Conservation (phyloP, 2,888 invertebrate species). For the Hemaris fuciformis region DNA sequence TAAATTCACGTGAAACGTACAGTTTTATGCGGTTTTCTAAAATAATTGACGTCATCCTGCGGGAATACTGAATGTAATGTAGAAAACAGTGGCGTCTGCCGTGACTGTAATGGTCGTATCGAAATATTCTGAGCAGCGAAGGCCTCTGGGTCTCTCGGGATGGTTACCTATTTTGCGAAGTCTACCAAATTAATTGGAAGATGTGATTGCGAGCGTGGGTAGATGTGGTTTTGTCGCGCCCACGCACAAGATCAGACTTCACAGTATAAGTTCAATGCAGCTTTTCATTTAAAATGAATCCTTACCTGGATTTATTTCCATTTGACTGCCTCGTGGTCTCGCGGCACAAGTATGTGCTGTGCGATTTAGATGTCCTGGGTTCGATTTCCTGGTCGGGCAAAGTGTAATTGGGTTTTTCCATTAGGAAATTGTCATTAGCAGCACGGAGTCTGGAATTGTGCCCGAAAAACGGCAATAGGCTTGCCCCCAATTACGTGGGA, state of each 20-base stretch:
- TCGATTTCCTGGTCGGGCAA: too few relatives aligned
- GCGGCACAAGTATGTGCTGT: too few relatives aligned
- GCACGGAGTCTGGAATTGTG: too few relatives aligned
- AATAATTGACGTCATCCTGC: conserved; percentile 1
- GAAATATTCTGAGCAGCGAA: background rate
- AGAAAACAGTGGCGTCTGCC: background rate
- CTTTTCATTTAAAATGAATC: background rate
- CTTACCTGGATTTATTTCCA: background rate
- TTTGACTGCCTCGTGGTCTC: too few relatives aligned
- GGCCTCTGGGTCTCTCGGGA: background rate
- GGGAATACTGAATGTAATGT: background rate
- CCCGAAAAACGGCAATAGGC: too few relatives aligned
- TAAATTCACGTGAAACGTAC: background rate
- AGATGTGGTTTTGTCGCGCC: background rate
- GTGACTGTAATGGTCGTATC: background rate
- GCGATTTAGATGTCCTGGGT: too few relatives aligned
- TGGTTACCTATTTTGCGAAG: conserved; percentile 33
- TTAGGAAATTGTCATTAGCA: too few relatives aligned
- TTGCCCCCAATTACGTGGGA: too few relatives aligned
- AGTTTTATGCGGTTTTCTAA: conserved; percentile 1
- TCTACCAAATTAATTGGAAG: conserved; percentile 27
- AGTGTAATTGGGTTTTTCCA: too few relatives aligned
- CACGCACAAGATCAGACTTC: background rate
- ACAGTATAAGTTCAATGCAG: background rate
- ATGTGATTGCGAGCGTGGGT: conserved; percentile 29